A percentile compares a stretch with the other conserved stretches of the same genome.
Conservation (phyloP, 1,140 invertebrate genomes). For the Drosophila setifemur region DNA sequence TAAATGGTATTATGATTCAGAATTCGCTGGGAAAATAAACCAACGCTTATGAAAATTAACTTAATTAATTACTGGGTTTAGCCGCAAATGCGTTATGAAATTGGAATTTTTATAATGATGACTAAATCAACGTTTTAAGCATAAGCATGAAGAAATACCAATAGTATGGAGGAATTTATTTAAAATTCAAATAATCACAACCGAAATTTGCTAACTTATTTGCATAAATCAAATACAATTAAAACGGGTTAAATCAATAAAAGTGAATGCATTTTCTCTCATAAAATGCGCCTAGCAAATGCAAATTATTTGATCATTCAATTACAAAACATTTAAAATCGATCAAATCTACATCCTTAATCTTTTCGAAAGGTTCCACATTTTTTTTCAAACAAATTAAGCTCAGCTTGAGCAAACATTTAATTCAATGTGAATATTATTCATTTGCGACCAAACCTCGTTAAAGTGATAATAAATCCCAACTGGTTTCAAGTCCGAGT, state of each 20-base stretch:
- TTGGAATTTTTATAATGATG: neutral
- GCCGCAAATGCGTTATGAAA: no score
- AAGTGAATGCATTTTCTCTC: no score
- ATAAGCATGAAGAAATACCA: no score
- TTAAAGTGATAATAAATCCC: neutral
- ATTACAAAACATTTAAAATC: no score
- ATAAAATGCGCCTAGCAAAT: no score
- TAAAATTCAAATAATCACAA: neutral
- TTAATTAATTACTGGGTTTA: constrained; percentile 8
- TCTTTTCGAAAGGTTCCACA: neutral
- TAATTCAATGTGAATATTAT: neutral
- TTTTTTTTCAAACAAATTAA: no score
- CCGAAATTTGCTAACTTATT: neutral
- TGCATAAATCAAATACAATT: no score
- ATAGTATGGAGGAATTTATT: neutral
- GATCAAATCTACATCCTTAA: neutral
- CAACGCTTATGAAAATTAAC: constrained; percentile 21
- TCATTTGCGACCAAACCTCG: neutral
- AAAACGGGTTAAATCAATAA: no score
- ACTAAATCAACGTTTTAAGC: neutral
- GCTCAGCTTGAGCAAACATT: neutral
- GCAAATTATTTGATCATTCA: no score
- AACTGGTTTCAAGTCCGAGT: constrained; percentile 25
- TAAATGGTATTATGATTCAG: constrained; percentile 22
- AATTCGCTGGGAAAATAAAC: constrained; percentile 18